Conservation (phyloP, 2,888 invertebrate species). For the Drosophila borealis region DNA sequence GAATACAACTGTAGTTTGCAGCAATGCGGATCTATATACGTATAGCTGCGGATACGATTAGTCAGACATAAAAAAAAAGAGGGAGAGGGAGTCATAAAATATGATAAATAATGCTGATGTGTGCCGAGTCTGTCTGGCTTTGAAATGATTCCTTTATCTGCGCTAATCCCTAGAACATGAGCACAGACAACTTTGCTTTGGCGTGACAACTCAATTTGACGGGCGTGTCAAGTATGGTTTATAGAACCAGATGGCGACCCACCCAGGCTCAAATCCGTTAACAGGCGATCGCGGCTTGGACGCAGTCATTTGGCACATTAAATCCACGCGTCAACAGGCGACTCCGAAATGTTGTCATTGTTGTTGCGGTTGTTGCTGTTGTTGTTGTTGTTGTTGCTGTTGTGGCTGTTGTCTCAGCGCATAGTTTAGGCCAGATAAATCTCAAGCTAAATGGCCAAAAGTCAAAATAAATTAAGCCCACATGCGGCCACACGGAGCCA, state of each 20-base stretch:
- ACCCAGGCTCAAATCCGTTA: constrained; percentile 62
- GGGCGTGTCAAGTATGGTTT: constrained; percentile 50
- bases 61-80: neutral
- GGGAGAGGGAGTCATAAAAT: neutral
- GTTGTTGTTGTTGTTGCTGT: constrained; percentile 31
- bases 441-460: constrained; percentile 81
- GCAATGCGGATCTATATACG: neutral
- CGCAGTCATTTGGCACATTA: constrained; percentile 74
- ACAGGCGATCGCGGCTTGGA: constrained; percentile 45
- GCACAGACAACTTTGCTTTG: constrained; percentile 14
- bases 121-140: constrained; percentile 1
- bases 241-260: constrained; percentile 49
- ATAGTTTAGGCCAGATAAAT: constrained; percentile 80
- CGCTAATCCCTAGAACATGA: constrained; percentile 42
- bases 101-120: constrained; percentile 6
- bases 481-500: constrained; percentile 58
- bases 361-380: constrained; percentile 28
- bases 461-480: constrained; percentile 82
- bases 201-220: constrained; percentile 60
- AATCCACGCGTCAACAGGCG: constrained; percentile 77
- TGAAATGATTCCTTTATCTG: constrained; percentile 26
- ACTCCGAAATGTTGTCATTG: constrained; percentile 59
- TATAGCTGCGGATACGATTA: neutral
- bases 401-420: constrained; percentile 56
- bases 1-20: no score